phyloP scores from a whole-genome alignment of 2,888 invertebrate species.

The Catonia carolina region DNA sequence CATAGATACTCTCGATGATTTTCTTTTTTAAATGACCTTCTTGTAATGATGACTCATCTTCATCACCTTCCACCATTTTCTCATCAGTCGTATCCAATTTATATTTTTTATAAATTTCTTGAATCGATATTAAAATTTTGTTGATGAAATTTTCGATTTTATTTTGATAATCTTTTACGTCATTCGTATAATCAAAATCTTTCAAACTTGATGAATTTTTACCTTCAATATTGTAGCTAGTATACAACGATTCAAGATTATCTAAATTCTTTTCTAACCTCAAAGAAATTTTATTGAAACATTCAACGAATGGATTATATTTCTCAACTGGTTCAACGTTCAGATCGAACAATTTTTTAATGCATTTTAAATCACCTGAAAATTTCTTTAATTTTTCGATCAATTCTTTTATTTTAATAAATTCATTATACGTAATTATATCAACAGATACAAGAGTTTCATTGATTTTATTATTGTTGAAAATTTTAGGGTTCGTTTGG shows the following conservation, averaged over 20 bases:
- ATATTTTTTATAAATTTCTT: constrained; percentile 51
- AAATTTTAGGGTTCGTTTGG: constrained; percentile 7
- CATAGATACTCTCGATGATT: constrained; percentile 55
- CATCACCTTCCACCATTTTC: constrained; percentile 40
- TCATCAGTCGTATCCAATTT: constrained; percentile 32
- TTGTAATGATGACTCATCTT: constrained; percentile 42
- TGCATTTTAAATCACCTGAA: too few relatives aligned
- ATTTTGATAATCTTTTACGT: constrained; percentile 34
- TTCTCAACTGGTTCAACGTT: constrained; percentile 40
- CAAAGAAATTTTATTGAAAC: not conserved
- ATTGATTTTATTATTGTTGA: not conserved
- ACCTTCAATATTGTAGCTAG: too few relatives aligned
- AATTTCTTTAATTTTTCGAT: too few relatives aligned
- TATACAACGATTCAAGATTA: too few relatives aligned
- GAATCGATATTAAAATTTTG: constrained; percentile 50
- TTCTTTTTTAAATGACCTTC: constrained; percentile 61
- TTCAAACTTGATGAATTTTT: not conserved
- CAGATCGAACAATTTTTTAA: constrained; percentile 41
- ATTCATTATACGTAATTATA: not conserved
- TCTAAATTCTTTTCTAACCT: too few relatives aligned
- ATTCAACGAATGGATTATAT: constrained; percentile 37
- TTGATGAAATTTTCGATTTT: constrained; percentile 47
- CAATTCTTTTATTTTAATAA: too few relatives aligned
- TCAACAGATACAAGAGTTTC: not conserved
- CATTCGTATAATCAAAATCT: not conserved